Percentiles rank a stretch among this genome's conserved stretches.
Evolutionary conservation across 2,113 vertebrate genomes (phyloP).

Genomic region (Dolichallabes microphthalmus): DNA sequence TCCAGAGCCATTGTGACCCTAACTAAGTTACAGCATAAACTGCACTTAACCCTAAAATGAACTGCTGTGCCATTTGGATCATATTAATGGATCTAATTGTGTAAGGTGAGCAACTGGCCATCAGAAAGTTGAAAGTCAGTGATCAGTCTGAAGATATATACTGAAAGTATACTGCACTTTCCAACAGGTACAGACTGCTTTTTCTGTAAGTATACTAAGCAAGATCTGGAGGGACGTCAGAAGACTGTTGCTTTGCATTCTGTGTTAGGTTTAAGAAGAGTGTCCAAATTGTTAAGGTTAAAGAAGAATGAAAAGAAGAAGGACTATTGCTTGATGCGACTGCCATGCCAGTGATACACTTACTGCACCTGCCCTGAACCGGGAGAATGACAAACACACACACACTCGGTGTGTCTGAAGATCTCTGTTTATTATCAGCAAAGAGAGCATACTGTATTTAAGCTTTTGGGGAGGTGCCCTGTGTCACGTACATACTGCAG

Average conservation of each 20-base stretch:
- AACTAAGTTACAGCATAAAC: background rate
- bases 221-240: background rate
- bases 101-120: background rate
- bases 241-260: background rate
- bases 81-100: background rate
- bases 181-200: background rate
- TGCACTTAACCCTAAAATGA: background rate
- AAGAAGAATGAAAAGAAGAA: no score
- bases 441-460: no score
- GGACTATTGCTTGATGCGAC: no score
- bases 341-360: no score
- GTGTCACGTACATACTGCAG: no score
- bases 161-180: background rate
- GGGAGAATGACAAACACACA: no score
- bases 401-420: no score
- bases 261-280: background rate
- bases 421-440: no score
- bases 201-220: background rate
- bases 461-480: no score
- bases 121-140: background rate
- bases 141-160: background rate
- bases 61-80: background rate
- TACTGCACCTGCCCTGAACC: no score
- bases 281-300: no score
- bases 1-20: background rate